phyloP scores from a whole-genome alignment of 2,888 invertebrate genomes.

The Agrochola macilenta region DNA sequence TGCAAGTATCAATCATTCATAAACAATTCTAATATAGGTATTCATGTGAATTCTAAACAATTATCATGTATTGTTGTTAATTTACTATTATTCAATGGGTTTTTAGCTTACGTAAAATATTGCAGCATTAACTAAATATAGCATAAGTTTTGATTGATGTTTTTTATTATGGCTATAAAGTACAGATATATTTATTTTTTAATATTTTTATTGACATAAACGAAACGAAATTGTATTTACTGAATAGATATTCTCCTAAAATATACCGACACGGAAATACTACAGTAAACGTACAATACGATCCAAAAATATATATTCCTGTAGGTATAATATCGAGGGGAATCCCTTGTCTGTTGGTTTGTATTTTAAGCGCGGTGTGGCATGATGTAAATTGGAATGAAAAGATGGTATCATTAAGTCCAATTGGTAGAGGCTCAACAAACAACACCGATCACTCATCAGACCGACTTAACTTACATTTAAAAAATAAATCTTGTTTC shows the following conservation, averaged over 20 bases:
- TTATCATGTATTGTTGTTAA: conserved; percentile 6
- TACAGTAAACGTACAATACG: neutral
- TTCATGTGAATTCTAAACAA: conserved; percentile 4
- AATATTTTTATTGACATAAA: too few relatives aligned
- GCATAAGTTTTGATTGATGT: neutral
- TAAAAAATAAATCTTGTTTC: neutral
- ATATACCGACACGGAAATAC: too few relatives aligned
- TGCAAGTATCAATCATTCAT: neutral
- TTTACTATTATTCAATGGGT: conserved; percentile 14
- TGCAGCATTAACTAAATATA: neutral
- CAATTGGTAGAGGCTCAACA: neutral
- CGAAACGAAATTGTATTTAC: neutral
- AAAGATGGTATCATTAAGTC: neutral
- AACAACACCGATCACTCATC: neutral
- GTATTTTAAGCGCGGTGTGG: neutral
- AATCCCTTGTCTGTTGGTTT: neutral
- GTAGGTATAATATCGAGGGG: neutral
- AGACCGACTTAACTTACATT: neutral
- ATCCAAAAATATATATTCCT: neutral
- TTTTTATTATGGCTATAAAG: neutral
- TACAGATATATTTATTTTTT: too few relatives aligned
- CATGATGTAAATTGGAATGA: neutral
- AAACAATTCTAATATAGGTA: neutral
- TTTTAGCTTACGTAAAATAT: conserved; percentile 11
- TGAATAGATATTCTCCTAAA: too few relatives aligned